Conservation (phyloP, 2,888 invertebrate species). For the Iphiclides podalirius region DNA sequence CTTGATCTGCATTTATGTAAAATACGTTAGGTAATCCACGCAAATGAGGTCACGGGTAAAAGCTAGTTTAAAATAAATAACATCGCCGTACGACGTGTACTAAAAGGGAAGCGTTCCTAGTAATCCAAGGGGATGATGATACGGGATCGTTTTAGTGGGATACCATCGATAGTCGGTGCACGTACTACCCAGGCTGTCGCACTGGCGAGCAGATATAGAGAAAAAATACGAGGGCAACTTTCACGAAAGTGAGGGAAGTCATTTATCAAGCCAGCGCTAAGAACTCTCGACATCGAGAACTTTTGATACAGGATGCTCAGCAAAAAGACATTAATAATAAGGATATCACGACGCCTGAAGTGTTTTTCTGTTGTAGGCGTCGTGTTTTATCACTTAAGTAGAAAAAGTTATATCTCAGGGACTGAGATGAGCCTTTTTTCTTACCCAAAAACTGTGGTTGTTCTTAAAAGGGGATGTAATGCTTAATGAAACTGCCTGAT, state of each 20-base stretch:
- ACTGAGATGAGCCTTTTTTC: slow-evolving; percentile 45
- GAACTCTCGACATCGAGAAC: slow-evolving; percentile 74
- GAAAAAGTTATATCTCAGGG: slow-evolving; percentile 57
- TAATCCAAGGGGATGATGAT: slow-evolving; percentile 47
- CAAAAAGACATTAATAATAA: slow-evolving; percentile 76
- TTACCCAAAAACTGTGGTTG: no score
- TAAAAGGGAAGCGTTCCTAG: slow-evolving; percentile 46
- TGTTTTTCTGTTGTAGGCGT: slow-evolving; percentile 63
- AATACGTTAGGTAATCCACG: no score
- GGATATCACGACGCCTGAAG: slow-evolving; percentile 67
- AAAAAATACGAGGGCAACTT: slow-evolving; percentile 62
- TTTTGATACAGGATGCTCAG: slow-evolving; percentile 75
- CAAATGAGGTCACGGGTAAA: no score
- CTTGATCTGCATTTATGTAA: no score
- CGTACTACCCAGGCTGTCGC: slow-evolving; percentile 47
- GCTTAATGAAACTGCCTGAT: no score
- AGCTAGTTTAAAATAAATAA: slow-evolving; percentile 22
- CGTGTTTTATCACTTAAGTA: slow-evolving; percentile 73
- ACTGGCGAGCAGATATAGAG: slow-evolving; percentile 22
- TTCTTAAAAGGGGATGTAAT: no score
- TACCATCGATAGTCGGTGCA: slow-evolving; percentile 54
- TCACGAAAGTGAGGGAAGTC: slow-evolving; percentile 71
- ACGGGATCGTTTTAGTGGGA: slow-evolving; percentile 47
- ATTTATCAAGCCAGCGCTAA: slow-evolving; percentile 76
- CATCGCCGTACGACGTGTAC: slow-evolving; percentile 37